Evolutionary conservation across 1,140 invertebrate genomes (phyloP), one percentile per base, ranked within the genome.

Genomic region (Marisa cornuarietis): DNA sequence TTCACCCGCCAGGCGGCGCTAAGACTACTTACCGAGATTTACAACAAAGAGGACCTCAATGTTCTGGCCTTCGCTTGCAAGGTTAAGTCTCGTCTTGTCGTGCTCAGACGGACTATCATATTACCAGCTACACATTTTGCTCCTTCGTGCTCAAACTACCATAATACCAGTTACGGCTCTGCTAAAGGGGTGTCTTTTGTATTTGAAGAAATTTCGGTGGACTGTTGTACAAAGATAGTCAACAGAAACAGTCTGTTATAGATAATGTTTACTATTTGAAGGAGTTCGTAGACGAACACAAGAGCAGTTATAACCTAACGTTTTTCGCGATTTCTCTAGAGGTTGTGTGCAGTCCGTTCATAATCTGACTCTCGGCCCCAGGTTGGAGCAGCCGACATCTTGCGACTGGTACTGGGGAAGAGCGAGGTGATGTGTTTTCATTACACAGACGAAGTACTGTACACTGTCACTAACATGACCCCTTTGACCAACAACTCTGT

Each of bases 21-120:
- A 0, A 80, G 71, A 54, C 78, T 87, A 10, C 75, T 85, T 16
- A 80, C 83, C 16, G 78, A 85, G 49, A 79, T 82, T 16, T 68
- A 78, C 63, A 88, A 87, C 80, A 85, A 86, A 1, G 66, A 81
- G 18, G 85, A 84, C 16, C 58, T 87, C 6, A 84, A 79, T 31
- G 86, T 87, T 51, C 20, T 89, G 18, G 82, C 81, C 26, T 78
- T 84, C 22, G 86, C 84, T 14, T 87, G 83, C 58, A 83, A 85
- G 77, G 73, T 42, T 42, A 42, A n/a, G 31, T 42, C 31, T 42
- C 6, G 31, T 42, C 31, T 42, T 42, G 31, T 42, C 6, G 6
- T 42, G 31, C 31, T 42, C 31, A 42, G 31, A 42, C 31, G 6
- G 31, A 42, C 31, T 6, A 42, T 6, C 2, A 42, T 42, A 42